A percentile compares a stretch with the other conserved stretches of the same genome.
These are phyloP conservation scores for Gopherus flavomarginatus DNA, from an alignment of 2,113 vertebrate species.

Conservation along the genomic window DNA sequence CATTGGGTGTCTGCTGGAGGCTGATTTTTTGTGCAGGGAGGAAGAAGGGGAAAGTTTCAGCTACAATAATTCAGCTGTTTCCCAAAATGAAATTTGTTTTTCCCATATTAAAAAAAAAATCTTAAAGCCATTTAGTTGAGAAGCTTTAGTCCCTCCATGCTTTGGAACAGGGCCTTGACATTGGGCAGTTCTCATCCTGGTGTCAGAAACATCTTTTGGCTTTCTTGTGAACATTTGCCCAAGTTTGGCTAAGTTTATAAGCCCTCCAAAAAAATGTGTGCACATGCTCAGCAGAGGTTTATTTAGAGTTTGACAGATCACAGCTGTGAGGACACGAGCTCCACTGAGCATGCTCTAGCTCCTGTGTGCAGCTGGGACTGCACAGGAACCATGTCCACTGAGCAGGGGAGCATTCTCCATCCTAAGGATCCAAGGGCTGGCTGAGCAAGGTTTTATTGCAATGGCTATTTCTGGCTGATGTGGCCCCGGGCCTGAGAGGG, in stretches of 20 bases:
- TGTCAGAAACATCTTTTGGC: not conserved
- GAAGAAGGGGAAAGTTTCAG: too few relatives aligned
- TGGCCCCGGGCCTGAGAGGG: not conserved
- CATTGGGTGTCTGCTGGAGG: too few relatives aligned
- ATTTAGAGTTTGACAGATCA: not conserved
- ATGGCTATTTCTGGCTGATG: not conserved
- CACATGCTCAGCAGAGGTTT: not conserved
- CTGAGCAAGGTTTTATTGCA: not conserved
- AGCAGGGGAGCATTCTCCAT: not conserved
- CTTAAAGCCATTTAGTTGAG: too few relatives aligned
- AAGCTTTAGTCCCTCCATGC: not conserved
- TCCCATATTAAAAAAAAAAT: too few relatives aligned
- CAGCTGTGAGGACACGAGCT: not conserved
- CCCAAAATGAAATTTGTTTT: too few relatives aligned
- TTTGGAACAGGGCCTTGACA: not conserved
- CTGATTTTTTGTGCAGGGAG: too few relatives aligned
- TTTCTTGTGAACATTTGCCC: not conserved
- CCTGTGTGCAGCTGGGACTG: not conserved
- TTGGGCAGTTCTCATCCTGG: not conserved
- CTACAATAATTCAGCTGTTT: too few relatives aligned
- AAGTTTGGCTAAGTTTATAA: not conserved
- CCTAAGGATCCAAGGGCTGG: not conserved
- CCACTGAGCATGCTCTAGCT: not conserved
- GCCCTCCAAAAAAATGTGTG: not conserved
- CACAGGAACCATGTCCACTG: not conserved